A percentile compares a stretch with the other conserved stretches of the same genome.
Conservation (phyloP, 2,113 vertebrate genomes). For the Plecturocebus donacophilus region DNA sequence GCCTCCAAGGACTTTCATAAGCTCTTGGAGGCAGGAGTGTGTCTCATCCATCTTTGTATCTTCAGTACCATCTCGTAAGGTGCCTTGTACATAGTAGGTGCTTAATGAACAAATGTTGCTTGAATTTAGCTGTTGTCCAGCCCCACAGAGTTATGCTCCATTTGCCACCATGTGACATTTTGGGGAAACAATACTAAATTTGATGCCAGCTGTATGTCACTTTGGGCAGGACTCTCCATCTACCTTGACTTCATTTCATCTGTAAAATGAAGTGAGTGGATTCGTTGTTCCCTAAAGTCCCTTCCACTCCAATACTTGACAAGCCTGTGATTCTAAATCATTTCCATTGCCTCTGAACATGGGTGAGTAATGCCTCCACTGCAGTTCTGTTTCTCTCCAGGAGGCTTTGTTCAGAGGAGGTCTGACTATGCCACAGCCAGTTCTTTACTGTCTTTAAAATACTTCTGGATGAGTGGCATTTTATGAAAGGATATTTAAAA, state of each 20-base stretch:
- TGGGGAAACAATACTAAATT: neutral
- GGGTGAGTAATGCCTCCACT: neutral
- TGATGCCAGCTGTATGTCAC: neutral
- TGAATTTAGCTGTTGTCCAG: neutral
- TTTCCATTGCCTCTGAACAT: neutral
- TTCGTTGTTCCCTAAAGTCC: neutral
- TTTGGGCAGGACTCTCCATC: neutral
- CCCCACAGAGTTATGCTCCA: neutral
- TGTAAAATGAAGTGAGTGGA: neutral
- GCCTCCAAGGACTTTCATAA: neutral
- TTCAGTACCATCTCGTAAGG: constrained; percentile 45
- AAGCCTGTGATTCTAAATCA: neutral
- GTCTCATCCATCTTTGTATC: constrained; percentile 20
- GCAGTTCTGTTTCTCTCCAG: neutral
- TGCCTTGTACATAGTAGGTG: constrained; percentile 71
- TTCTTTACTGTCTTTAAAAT: constrained; percentile 24
- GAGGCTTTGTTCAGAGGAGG: neutral
- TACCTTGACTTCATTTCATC: neutral
- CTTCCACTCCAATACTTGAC: neutral
- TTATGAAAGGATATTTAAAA: constrained; percentile 34
- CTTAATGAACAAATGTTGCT: constrained; percentile 55
- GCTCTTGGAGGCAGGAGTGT: neutral
- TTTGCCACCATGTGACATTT: neutral
- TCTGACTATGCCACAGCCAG: neutral
- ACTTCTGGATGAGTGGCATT: neutral